A percentile compares a stretch with the other conserved stretches of the same genome.
Evolutionary conservation across 2,797 vertebrate species (phyloP).

Genomic region (Esox lucius): DNA sequence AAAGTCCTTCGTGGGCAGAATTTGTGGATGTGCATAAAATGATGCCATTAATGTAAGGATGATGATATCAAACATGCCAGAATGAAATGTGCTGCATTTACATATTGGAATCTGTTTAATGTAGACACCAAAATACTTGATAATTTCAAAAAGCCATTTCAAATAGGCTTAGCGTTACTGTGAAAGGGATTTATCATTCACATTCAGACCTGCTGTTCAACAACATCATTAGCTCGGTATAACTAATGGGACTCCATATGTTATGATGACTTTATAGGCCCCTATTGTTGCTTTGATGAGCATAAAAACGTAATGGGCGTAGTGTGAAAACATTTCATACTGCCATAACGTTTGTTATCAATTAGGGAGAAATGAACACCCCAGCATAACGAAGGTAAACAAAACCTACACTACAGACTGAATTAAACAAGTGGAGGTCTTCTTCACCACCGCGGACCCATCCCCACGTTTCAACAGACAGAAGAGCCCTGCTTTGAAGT

Average conservation of each 20-base stretch:
- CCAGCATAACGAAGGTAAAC: not conserved
- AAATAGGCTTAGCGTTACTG: not conserved
- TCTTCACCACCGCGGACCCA: not conserved
- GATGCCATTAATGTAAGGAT: not conserved
- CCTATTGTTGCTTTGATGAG: not conserved
- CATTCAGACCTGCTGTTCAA: not conserved
- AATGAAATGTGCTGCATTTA: not conserved
- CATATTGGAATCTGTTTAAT: not conserved
- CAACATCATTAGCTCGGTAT: not conserved
- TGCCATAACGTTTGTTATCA: not conserved
- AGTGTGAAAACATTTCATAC: not conserved
- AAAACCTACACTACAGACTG: not conserved
- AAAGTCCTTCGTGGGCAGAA: not conserved
- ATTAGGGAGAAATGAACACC: constrained; percentile 1
- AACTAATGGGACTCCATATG: not conserved
- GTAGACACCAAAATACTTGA: not conserved
- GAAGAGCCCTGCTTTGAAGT: not conserved
- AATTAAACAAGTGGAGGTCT: not conserved
- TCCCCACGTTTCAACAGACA: not conserved
- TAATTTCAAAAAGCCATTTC: not conserved
- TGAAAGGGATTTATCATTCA: not conserved
- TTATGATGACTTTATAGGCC: not conserved
- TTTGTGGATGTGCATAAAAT: not conserved
- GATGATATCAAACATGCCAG: not conserved
- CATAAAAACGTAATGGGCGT: not conserved